Percentiles rank a stretch among this genome's conserved stretches.
Evolutionary conservation across 2,888 invertebrate genomes (phyloP).

Genomic region (Autographa gamma): DNA sequence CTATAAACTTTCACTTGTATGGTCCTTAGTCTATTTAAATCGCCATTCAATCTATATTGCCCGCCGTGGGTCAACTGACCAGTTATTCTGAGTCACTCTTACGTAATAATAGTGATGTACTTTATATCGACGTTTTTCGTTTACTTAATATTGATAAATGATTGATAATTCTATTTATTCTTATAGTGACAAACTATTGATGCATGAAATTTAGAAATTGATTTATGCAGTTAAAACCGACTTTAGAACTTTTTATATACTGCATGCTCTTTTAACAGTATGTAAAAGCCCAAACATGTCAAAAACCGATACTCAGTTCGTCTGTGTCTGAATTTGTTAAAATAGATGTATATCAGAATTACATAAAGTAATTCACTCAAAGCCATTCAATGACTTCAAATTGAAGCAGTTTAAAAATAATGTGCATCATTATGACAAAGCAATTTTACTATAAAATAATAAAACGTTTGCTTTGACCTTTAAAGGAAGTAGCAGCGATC

Average conservation of each 20-base stretch:
- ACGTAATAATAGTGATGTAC: conserved; percentile 45
- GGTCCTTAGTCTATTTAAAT: conserved; percentile 29
- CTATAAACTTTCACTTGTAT: conserved; percentile 2
- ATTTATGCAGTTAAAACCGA: too few species aligned
- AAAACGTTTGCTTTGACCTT: not conserved
- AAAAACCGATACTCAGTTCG: too few species aligned
- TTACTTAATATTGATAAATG: too few species aligned
- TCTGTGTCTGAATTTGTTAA: too few species aligned
- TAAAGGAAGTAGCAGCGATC: not conserved
- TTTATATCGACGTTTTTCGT: not conserved
- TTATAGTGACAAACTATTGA: too few species aligned
- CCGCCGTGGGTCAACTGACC: conserved; percentile 38
- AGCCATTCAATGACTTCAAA: not conserved
- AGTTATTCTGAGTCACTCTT: conserved; percentile 45
- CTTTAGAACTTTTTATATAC: too few species aligned
- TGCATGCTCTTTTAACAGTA: too few species aligned
- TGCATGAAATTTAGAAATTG: too few species aligned
- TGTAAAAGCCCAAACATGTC: too few species aligned
- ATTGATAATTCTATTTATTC: too few species aligned
- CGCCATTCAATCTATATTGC: conserved; percentile 30
- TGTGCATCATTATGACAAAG: not conserved
- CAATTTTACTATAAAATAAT: not conserved
- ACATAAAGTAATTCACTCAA: too few species aligned
- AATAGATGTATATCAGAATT: too few species aligned
- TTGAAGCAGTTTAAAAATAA: not conserved